phyloP scores from a whole-genome alignment of 2,888 invertebrate species.

The Chloroclystis v-ata region DNA sequence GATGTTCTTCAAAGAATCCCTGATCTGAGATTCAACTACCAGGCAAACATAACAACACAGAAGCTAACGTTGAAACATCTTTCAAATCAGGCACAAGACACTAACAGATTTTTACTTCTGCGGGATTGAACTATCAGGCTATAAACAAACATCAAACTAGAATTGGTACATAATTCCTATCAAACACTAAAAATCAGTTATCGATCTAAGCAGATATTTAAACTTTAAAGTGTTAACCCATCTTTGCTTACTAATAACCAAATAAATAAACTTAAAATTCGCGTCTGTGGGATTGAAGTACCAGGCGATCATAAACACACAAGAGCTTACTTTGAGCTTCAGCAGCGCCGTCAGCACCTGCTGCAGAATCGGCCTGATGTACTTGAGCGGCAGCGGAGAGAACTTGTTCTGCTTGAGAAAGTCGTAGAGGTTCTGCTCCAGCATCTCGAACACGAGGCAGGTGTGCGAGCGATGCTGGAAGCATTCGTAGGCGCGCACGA shows the following conservation, averaged over 20 bases:
- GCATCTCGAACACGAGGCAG: conserved; percentile 99
- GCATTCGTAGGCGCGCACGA: conserved; percentile 99
- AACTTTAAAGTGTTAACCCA: no score
- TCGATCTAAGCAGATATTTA: conserved; percentile 83
- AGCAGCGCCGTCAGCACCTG: conserved; percentile 94
- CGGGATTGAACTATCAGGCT: no score
- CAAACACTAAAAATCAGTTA: no score
- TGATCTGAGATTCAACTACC: background rate
- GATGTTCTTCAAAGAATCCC: no score
- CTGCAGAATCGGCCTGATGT: conserved; percentile 98
- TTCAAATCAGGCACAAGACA: no score
- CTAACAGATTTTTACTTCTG: no score
- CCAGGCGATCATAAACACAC: conserved; percentile 1
- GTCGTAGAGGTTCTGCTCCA: conserved; percentile 99
- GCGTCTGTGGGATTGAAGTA: no score
- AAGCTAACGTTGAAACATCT: no score
- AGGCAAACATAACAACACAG: background rate
- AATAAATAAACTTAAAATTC: no score
- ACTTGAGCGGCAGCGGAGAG: conserved; percentile 97
- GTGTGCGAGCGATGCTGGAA: conserved; percentile 99
- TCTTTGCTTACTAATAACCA: no score
- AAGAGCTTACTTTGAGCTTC: conserved; percentile 87
- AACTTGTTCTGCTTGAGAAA: conserved; percentile 99
- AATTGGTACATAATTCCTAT: no score
- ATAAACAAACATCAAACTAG: no score